These are phyloP conservation scores for Hydropotes inermis DNA, from an alignment of 2,113 vertebrate species.

Conservation along the genomic window DNA sequence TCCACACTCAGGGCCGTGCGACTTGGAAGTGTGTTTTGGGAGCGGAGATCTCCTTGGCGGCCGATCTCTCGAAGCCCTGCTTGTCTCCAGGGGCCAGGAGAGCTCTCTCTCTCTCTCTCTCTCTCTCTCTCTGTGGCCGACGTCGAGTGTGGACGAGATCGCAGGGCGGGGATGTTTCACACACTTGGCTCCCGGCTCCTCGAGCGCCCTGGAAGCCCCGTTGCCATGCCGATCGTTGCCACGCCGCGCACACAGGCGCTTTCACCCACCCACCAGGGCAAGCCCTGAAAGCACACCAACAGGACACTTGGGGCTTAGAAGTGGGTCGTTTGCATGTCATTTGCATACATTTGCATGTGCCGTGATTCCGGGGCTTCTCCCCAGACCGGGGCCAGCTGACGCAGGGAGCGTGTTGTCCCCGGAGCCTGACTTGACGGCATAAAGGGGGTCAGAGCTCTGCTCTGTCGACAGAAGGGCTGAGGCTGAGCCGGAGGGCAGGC, in stretches of 20 bases:
- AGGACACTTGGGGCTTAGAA: not conserved
- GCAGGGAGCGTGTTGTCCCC: not conserved
- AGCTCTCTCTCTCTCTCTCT: not conserved
- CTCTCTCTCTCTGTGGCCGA: not conserved
- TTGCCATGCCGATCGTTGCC: constrained; percentile 63
- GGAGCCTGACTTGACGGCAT: not conserved
- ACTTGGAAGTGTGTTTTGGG: not conserved
- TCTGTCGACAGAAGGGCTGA: not conserved
- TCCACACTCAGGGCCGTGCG: not conserved
- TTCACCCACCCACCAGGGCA: not conserved
- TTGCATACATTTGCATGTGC: constrained; percentile 61
- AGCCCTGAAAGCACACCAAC: constrained; percentile 1
- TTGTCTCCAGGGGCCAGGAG: not conserved
- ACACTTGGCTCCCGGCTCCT: not conserved
- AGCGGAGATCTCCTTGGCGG: not conserved
- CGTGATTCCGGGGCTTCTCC: not conserved
- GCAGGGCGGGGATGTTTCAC: not conserved
- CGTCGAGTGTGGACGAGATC: not conserved
- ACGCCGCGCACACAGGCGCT: not conserved
- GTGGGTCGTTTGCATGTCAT: not conserved
- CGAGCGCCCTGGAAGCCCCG: not conserved
- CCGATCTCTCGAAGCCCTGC: not conserved
- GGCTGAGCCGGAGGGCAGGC: not conserved
- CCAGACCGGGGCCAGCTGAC: not conserved
- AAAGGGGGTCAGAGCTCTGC: not conserved